These are phyloP conservation scores for Syrphus vitripennis DNA, from an alignment of 2,888 invertebrate genomes.

Conservation along the genomic window DNA sequence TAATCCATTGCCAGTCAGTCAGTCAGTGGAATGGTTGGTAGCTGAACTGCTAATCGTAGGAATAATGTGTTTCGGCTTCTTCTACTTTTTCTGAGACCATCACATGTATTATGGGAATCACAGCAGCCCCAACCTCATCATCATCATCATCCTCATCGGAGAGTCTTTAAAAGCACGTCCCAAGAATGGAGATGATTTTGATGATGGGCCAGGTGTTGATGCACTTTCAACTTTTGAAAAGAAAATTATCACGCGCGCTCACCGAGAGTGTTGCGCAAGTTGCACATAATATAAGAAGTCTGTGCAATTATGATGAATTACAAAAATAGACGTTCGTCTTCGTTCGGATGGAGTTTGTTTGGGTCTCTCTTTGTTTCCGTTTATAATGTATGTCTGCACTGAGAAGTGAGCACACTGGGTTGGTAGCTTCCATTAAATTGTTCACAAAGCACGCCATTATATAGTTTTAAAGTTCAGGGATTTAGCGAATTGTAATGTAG, in stretches of 20 bases:
- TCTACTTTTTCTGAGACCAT: slow-evolving; percentile 32
- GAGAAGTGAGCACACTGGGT: background rate
- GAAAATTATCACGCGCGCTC: slow-evolving; percentile 63
- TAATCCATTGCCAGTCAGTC: slow-evolving; percentile 16
- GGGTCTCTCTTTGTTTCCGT: slow-evolving; percentile 61
- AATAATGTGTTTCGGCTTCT: slow-evolving; percentile 71
- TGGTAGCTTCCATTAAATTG: slow-evolving; percentile 59
- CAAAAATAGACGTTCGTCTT: slow-evolving; percentile 40
- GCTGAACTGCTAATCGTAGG: slow-evolving; percentile 68
- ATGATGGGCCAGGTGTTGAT: slow-evolving; percentile 70
- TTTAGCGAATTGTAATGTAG: background rate
- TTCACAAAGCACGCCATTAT: background rate
- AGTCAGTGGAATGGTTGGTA: slow-evolving; percentile 60
- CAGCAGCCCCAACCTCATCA: background rate
- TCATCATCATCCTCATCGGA: background rate
- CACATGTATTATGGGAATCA: background rate
- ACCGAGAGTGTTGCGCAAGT: slow-evolving; percentile 40
- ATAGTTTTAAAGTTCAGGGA: slow-evolving; percentile 28
- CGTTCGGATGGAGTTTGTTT: slow-evolving; percentile 35
- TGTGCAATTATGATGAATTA: slow-evolving; percentile 71
- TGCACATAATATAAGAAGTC: slow-evolving; percentile 64
- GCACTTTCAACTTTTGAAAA: slow-evolving; percentile 67
- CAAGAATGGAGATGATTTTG: slow-evolving; percentile 53
- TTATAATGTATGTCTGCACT: slow-evolving; percentile 1
- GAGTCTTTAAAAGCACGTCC: slow-evolving; percentile 51